These are phyloP conservation scores for Drosophila meridiana DNA, from an alignment of 2,888 invertebrate species.

Conservation along the genomic window DNA sequence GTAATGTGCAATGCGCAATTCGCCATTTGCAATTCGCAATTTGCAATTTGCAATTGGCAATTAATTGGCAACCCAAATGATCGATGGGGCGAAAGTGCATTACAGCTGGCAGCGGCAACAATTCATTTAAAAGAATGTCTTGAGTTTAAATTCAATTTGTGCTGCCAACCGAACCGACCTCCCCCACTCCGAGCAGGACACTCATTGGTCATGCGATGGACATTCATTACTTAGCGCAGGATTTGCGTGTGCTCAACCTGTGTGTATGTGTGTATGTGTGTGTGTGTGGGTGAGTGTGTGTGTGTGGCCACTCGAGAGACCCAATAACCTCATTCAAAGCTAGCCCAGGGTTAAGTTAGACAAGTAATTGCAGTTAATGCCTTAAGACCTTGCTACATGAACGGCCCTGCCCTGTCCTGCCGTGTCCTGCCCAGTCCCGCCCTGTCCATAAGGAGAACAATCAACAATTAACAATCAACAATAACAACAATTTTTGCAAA, in stretches of 20 bases:
- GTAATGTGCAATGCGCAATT: conserved; percentile 20
- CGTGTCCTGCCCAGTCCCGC: background rate
- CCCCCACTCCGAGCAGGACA: conserved; percentile 5
- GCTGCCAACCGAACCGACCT: conserved; percentile 17
- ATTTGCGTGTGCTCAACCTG: conserved; percentile 47
- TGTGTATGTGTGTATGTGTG: background rate
- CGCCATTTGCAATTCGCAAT: conserved; percentile 12
- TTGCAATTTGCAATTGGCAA: conserved; percentile 17
- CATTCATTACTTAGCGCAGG: conserved; percentile 41
- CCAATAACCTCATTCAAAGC: conserved; percentile 37
- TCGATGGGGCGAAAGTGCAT: conserved; percentile 41
- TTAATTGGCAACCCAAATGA: conserved; percentile 37
- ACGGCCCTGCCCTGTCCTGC: conserved; percentile 24
- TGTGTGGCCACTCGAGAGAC: conserved; percentile 6
- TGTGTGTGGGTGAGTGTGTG: background rate
- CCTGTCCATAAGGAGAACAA: conserved; percentile 53
- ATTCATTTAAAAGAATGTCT: conserved; percentile 21
- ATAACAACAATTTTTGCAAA: conserved; percentile 44
- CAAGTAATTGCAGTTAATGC: conserved; percentile 61
- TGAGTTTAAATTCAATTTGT: conserved; percentile 45
- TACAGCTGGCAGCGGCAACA: conserved; percentile 17
- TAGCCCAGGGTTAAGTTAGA: conserved; percentile 43
- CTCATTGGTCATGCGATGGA: conserved; percentile 21
- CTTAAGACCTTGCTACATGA: conserved; percentile 43
- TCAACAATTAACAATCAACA: conserved; percentile 54